Percentiles rank a stretch among this genome's conserved stretches.
These are phyloP conservation scores for Leptinotarsa haldemani DNA, from an alignment of 2,888 invertebrate genomes.

Conservation along the genomic window DNA sequence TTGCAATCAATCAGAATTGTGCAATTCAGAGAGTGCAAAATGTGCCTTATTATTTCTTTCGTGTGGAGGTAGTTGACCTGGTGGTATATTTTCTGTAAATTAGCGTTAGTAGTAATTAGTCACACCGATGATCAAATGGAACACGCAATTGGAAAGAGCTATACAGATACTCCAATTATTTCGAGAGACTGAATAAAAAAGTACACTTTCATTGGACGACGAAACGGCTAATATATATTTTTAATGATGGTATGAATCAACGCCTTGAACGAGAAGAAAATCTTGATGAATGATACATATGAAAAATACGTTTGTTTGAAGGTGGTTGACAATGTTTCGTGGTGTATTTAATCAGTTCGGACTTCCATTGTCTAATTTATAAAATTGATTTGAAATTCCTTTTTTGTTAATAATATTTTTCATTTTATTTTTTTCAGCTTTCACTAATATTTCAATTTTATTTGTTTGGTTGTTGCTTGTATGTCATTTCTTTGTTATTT, in stretches of 20 bases:
- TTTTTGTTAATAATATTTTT: no score
- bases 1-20: conserved; percentile 7
- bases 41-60: conserved; percentile 13
- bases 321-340: no score
- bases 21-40: conserved; percentile 7
- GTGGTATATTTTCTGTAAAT: conserved; percentile 16
- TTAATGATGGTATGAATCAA: neutral
- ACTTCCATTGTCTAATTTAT: no score
- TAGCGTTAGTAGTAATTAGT: conserved; percentile 3
- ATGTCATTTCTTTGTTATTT: no score
- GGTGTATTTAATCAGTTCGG: no score
- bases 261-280: no score
- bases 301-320: no score
- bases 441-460: no score
- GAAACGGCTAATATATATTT: neutral
- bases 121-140: conserved; percentile 14
- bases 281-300: no score
- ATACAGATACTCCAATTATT: conserved; percentile 5
- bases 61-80: conserved; percentile 17
- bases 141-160: neutral
- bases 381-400: no score
- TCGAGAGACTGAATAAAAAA: neutral
- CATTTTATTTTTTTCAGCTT: no score
- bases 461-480: no score
- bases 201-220: neutral